These are phyloP conservation scores for Danaus chrysippus DNA, from an alignment of 2,888 invertebrate species.

Conservation along the genomic window DNA sequence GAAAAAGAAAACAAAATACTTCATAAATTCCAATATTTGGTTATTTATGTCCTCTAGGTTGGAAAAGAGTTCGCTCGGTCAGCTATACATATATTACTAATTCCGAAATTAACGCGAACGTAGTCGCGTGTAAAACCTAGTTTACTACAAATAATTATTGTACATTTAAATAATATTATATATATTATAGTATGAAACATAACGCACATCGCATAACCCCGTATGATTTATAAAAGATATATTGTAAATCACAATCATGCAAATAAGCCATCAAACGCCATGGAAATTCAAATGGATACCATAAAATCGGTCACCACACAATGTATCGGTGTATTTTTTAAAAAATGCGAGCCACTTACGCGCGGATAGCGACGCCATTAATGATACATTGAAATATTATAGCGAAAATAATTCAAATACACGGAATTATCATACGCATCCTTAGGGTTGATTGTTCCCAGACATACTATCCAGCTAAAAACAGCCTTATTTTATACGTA, in stretches of 20 bases:
- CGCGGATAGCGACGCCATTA: slow-evolving; percentile 60
- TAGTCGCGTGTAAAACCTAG: too few relatives aligned
- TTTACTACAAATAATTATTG: too few relatives aligned
- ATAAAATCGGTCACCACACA: slow-evolving; percentile 72
- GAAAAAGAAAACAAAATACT: too few relatives aligned
- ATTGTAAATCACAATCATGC: slow-evolving; percentile 75
- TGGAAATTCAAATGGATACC: slow-evolving; percentile 69
- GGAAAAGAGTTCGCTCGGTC: too few relatives aligned
- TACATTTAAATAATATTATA: too few relatives aligned
- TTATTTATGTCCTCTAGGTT: too few relatives aligned
- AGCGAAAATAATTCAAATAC: slow-evolving; percentile 69
- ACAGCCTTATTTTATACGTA: slow-evolving; percentile 19
- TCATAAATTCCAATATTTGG: too few relatives aligned
- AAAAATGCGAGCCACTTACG: slow-evolving; percentile 64
- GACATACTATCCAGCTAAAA: slow-evolving; percentile 31
- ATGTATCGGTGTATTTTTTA: slow-evolving; percentile 54
- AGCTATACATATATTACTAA: too few relatives aligned
- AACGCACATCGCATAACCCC: slow-evolving; percentile 20
- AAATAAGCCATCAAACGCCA: slow-evolving; percentile 66
- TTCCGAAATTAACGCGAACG: too few relatives aligned
- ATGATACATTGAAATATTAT: slow-evolving; percentile 80
- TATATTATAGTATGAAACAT: too few relatives aligned
- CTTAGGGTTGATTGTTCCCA: slow-evolving; percentile 63
- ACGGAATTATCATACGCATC: slow-evolving; percentile 71
- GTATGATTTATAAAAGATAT: slow-evolving; percentile 44